phyloP scores from a whole-genome alignment of 2,113 vertebrate genomes.

The Geothlypis trichas region DNA sequence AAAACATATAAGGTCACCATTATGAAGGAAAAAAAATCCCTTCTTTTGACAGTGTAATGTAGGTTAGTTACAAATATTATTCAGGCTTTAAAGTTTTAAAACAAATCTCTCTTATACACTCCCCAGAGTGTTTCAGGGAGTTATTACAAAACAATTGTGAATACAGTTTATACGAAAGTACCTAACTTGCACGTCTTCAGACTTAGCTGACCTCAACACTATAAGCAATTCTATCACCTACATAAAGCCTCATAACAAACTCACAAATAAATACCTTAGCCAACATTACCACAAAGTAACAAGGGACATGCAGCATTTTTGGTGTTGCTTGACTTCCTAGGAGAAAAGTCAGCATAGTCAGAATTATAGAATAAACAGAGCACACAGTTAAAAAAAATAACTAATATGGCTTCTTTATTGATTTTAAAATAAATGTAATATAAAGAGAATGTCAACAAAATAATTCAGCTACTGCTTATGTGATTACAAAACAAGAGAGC shows the following conservation, averaged over 20 bases:
- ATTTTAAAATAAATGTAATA: conserved; percentile 29
- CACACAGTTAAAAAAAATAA: not conserved
- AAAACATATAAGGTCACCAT: not conserved
- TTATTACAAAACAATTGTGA: not conserved
- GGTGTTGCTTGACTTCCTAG: not conserved
- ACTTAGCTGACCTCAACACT: not conserved
- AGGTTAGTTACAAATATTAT: not conserved
- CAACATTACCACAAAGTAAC: not conserved
- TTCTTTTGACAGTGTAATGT: not conserved
- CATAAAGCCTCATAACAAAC: not conserved
- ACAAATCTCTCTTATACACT: not conserved
- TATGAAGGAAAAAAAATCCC: not conserved
- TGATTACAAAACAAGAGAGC: not conserved
- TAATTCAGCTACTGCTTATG: not conserved
- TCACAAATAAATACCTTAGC: not conserved
- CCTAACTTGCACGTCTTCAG: not conserved
- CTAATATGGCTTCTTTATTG: not conserved
- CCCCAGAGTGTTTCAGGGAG: not conserved
- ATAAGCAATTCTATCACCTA: not conserved
- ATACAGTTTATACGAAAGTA: not conserved
- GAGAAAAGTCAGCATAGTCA: not conserved
- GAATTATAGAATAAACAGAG: not conserved
- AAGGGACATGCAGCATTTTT: not conserved
- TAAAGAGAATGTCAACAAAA: conserved; percentile 18
- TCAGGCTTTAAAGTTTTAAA: not conserved